These are phyloP conservation scores for Folsomia candida DNA, from an alignment of 2,888 invertebrate species.

Conservation along the genomic window DNA sequence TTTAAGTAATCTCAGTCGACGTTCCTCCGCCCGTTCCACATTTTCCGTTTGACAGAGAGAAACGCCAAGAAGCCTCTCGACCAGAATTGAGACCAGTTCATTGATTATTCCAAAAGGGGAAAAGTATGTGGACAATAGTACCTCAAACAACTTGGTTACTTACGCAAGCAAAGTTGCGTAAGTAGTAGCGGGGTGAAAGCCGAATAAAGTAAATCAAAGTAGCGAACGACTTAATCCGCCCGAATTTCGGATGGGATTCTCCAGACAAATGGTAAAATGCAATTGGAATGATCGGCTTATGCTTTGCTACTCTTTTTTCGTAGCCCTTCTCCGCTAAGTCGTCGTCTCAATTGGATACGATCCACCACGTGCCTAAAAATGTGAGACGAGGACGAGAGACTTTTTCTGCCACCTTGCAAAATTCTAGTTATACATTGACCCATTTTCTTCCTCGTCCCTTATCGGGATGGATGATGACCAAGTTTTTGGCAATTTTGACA, in stretches of 20 bases:
- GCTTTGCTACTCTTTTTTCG: background rate
- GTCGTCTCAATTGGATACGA: background rate
- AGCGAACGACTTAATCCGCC: background rate
- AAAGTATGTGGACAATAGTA: background rate
- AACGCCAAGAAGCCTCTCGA: background rate
- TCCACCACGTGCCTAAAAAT: no score
- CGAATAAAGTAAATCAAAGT: background rate
- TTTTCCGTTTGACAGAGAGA: background rate
- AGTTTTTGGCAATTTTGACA: background rate
- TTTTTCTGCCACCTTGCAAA: background rate
- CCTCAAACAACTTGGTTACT: background rate
- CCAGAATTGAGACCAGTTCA: background rate
- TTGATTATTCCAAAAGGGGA: background rate
- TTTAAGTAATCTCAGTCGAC: background rate
- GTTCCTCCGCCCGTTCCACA: background rate
- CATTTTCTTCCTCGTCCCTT: background rate
- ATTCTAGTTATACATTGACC: background rate
- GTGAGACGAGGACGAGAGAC: background rate
- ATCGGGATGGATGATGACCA: background rate
- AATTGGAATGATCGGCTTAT: slow-evolving; percentile 1
- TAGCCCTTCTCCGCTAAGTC: background rate
- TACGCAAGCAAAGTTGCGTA: background rate
- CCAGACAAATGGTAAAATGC: background rate
- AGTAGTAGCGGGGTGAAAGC: background rate
- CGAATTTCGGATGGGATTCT: background rate